Percentiles rank a stretch among this genome's conserved stretches.
These are phyloP conservation scores for Cyprinodon brontotheroides DNA, from an alignment of 2,113 vertebrate species.

Conservation along the genomic window DNA sequence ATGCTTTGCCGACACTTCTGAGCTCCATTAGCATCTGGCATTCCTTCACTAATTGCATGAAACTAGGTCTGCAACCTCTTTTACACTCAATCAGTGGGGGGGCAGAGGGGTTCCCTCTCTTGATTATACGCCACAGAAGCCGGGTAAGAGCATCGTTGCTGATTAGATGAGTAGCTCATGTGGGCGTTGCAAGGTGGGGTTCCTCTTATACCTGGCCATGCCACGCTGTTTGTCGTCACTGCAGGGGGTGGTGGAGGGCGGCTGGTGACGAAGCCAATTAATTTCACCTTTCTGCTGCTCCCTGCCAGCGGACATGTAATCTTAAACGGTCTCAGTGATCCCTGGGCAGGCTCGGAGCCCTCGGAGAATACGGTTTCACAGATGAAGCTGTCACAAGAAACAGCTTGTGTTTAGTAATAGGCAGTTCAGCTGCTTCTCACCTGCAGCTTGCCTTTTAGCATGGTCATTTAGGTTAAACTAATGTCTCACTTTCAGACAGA, in stretches of 20 bases:
- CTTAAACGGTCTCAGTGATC: conserved; percentile 74
- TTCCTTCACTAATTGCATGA: conserved; percentile 76
- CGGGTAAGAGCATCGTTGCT: conserved; percentile 24
- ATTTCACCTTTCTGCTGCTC: conserved; percentile 74
- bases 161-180: conserved; percentile 41
- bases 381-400: conserved; percentile 74
- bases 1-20: conserved; percentile 68
- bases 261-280: conserved; percentile 77
- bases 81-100: conserved; percentile 73
- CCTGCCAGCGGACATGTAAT: conserved; percentile 73
- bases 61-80: conserved; percentile 75
- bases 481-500: not conserved
- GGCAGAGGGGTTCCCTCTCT: conserved; percentile 52
- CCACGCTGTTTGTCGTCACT: conserved; percentile 51
- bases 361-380: conserved; percentile 70
- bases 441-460: conserved; percentile 27
- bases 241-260: conserved; percentile 23
- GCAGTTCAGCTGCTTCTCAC: conserved; percentile 52
- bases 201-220: conserved; percentile 39
- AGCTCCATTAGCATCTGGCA: conserved; percentile 70
- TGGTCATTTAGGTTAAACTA: conserved; percentile 2
- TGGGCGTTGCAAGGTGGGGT: conserved; percentile 39
- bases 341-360: conserved; percentile 62
- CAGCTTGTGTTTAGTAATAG: conserved; percentile 51
- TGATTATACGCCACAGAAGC: conserved; percentile 64